Evolutionary conservation across 2,888 invertebrate genomes (phyloP), one percentile per base, ranked within the genome.

Genomic region (Aromia moschata): DNA sequence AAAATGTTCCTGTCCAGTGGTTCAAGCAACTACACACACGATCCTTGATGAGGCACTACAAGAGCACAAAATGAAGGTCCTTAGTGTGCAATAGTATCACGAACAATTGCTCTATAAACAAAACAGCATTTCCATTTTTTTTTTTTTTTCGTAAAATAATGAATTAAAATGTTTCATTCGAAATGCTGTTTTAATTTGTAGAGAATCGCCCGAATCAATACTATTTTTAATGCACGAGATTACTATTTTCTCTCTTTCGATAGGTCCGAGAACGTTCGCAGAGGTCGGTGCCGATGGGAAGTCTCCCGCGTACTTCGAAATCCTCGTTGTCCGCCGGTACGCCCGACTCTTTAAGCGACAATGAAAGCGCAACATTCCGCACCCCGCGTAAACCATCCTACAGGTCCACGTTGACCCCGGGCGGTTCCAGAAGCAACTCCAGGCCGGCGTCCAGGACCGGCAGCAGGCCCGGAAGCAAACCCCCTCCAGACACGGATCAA

Each of bases 191-290:
- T n/a, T n/a, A n/a, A n/a, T n/a, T n/a, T n/a, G n/a, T n/a, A n/a
- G n/a, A n/a, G n/a, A n/a, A n/a, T n/a, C n/a, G n/a, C n/a, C n/a
- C n/a, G n/a, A n/a, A n/a, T n/a, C n/a, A n/a, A n/a, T n/a, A n/a
- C n/a, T n/a, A n/a, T n/a, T n/a, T n/a, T n/a, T n/a, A n/a, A n/a
- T n/a, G n/a, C n/a, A n/a, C n/a, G n/a, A n/a, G n/a, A n/a, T n/a
- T n/a, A n/a, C n/a, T n/a, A 25, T 5, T 44, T 25, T 30, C 12
- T 9, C 15, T 59, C 44, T 30, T 38, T 57, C 47, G 65, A 53
- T 83, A 96, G 96, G 94, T 96, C 60, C 89, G 96, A 74, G 97
- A 97, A 83, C 89, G 96, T 74, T 96, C 96, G 38, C 91, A 87
- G 60, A 88, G 95, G 72, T 96, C 96, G 56, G 91, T 94, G 68